phyloP scores from a whole-genome alignment of 2,888 invertebrate species.

The Diarsia rubi region DNA sequence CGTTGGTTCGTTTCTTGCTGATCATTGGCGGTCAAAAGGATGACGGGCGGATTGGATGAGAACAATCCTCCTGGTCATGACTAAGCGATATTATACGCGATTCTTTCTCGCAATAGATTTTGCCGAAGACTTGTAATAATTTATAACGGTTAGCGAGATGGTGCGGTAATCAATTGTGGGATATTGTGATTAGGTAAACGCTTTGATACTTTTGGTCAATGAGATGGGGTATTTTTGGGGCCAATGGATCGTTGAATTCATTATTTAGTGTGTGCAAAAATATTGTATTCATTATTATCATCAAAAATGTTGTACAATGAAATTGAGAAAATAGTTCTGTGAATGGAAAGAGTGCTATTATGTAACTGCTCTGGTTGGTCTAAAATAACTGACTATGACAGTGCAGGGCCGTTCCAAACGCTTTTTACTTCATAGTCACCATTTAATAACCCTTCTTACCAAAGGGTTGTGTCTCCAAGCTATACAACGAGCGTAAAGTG shows the following conservation, averaged over 20 bases:
- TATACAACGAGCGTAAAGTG: conserved; percentile 13
- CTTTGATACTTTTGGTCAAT: conserved; percentile 3
- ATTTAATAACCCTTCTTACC: conserved; percentile 20
- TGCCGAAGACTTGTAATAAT: conserved; percentile 53
- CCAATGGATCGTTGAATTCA: background rate
- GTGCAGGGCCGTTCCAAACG: background rate
- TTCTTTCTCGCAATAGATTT: conserved; percentile 66
- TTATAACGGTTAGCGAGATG: conserved; percentile 65
- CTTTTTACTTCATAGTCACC: conserved; percentile 3
- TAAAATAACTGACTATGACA: background rate
- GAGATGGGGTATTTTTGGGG: background rate
- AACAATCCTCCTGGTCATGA: conserved; percentile 72
- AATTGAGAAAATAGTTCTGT: background rate
- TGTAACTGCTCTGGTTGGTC: background rate
- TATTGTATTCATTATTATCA: background rate
- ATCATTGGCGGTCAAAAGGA: conserved; percentile 68
- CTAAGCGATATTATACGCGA: conserved; percentile 63
- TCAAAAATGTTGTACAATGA: background rate
- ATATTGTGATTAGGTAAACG: conserved; percentile 16
- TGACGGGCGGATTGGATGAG: conserved; percentile 56
- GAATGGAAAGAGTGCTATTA: background rate
- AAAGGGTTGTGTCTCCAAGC: conserved; percentile 22
- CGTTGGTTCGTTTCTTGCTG: conserved; percentile 64
- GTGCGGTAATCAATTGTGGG: conserved; percentile 48
- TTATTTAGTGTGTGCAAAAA: background rate